Percentiles rank a stretch among this genome's conserved stretches.
phyloP scores from a whole-genome alignment of 2,113 vertebrate genomes.

The Polypterus bichir region DNA sequence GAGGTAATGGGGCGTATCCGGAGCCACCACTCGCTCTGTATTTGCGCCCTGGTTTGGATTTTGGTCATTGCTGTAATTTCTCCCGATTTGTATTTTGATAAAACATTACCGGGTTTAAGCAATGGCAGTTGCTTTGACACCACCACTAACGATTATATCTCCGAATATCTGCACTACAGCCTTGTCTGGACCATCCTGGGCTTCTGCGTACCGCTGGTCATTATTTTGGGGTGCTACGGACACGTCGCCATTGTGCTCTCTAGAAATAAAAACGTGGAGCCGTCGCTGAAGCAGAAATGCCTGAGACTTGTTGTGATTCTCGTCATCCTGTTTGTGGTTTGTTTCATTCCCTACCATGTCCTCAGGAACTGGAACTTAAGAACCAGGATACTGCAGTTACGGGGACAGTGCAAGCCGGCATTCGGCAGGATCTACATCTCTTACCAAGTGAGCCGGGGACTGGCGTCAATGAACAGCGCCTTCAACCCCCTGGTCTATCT shows the following conservation, averaged over 20 bases:
- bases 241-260: slow-evolving; percentile 43
- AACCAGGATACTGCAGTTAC: slow-evolving; percentile 29
- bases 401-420: slow-evolving; percentile 24
- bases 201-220: slow-evolving; percentile 48
- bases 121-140: slow-evolving; percentile 42
- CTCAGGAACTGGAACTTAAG: slow-evolving; percentile 58
- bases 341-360: slow-evolving; percentile 59
- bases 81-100: slow-evolving; percentile 46
- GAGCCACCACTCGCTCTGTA: not conserved
- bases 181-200: slow-evolving; percentile 38
- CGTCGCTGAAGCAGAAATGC: slow-evolving; percentile 37
- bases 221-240: slow-evolving; percentile 56
- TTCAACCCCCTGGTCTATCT: slow-evolving; percentile 65
- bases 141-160: not conserved
- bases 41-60: slow-evolving; percentile 41
- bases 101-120: accelerated
- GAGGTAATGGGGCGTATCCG: slow-evolving; percentile 44
- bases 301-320: slow-evolving; percentile 47
- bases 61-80: slow-evolving; percentile 43
- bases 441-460: slow-evolving; percentile 52
- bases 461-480: slow-evolving; percentile 60
- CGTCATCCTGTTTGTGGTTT: slow-evolving; percentile 55
- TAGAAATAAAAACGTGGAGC: slow-evolving; percentile 28
- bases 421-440: slow-evolving; percentile 36
- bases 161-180: slow-evolving; percentile 43